phyloP scores from a whole-genome alignment of 2,888 invertebrate genomes.

The Apodemia zela region DNA sequence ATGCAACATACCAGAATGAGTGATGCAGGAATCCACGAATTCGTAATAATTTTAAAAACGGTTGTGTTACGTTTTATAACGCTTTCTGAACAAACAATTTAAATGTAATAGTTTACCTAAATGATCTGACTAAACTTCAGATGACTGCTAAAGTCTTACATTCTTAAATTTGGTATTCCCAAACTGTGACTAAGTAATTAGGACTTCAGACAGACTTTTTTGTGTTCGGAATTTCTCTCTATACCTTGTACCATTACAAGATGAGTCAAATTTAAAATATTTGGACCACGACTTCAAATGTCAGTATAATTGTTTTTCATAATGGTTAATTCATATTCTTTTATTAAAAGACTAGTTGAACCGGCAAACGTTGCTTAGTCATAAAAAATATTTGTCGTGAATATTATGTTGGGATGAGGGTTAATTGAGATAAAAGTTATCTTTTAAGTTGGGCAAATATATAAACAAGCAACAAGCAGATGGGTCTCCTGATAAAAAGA shows the following conservation, averaged over 20 bases:
- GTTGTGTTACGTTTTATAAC: background rate
- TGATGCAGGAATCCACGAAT: background rate
- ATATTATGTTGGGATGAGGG: no score
- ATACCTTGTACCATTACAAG: background rate
- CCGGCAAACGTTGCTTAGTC: no score
- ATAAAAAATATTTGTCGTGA: no score
- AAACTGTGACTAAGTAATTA: slow-evolving; percentile 20
- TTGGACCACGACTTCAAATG: background rate
- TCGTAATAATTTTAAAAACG: background rate
- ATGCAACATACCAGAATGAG: background rate
- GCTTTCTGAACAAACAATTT: background rate
- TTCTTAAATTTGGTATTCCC: slow-evolving; percentile 22
- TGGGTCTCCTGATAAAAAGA: no score
- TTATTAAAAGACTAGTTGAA: no score
- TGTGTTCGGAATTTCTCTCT: background rate
- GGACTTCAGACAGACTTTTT: slow-evolving; percentile 5
- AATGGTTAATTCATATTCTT: no score
- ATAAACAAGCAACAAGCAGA: no score
- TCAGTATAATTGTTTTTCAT: background rate
- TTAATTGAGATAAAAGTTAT: no score
- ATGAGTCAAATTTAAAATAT: slow-evolving; percentile 8
- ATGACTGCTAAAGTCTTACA: background rate
- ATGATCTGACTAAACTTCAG: background rate
- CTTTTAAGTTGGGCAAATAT: no score
- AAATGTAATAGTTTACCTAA: background rate